Evolutionary conservation across 2,113 vertebrate genomes (phyloP).

Genomic region (Bagarius yarrelli): DNA sequence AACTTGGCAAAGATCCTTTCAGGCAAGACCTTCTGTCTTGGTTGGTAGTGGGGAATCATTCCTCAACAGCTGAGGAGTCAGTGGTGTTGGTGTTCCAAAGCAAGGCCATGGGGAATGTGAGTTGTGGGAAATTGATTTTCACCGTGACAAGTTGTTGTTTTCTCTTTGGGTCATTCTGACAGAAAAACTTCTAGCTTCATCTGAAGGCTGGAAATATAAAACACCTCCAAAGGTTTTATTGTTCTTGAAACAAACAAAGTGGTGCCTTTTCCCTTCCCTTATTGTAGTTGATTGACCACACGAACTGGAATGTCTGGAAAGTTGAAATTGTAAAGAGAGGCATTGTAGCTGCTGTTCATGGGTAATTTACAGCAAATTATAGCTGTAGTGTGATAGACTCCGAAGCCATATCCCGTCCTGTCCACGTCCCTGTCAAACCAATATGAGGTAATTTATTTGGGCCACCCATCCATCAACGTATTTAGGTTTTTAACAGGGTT

Average conservation of each 20-base stretch:
- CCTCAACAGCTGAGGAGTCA: too few species aligned
- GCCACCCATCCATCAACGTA: not conserved
- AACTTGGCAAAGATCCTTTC: too few species aligned
- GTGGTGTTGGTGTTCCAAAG: too few species aligned
- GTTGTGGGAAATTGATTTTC: too few species aligned
- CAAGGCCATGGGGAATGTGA: too few species aligned
- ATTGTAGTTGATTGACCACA: not conserved
- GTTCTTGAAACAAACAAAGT: not conserved
- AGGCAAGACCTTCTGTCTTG: too few species aligned
- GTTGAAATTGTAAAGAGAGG: not conserved
- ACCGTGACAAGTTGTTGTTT: too few species aligned
- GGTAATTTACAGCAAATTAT: slow-evolving; percentile 5
- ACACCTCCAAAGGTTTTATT: not conserved
- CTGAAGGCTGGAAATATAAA: not conserved
- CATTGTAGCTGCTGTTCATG: not conserved
- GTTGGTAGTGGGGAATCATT: too few species aligned
- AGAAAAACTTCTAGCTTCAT: too few species aligned
- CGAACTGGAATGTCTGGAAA: slow-evolving; percentile 1
- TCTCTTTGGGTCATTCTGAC: too few species aligned
- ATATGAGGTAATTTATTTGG: too few species aligned
- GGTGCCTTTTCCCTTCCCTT: not conserved
- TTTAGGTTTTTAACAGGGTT: not conserved
- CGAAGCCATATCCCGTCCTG: not conserved
- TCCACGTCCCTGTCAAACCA: too few species aligned
- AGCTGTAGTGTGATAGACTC: not conserved